Conservation (phyloP, 2,113 vertebrate genomes). For the Brienomyrus brachyistius region DNA sequence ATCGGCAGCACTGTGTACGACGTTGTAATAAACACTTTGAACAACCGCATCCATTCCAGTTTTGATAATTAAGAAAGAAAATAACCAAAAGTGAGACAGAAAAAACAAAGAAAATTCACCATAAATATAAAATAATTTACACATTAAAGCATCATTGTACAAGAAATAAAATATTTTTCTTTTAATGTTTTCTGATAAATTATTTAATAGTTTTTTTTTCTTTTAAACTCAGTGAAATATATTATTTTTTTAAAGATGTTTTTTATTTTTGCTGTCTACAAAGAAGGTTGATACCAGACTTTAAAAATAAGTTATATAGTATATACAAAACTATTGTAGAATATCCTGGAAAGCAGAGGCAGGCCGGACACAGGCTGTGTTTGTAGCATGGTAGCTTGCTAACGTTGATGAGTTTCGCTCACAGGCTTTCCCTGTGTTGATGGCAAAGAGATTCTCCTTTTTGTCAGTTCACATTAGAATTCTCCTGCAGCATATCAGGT, state of each 20-base stretch:
- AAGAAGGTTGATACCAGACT: conserved; percentile 61
- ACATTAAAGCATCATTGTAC: conserved; percentile 53
- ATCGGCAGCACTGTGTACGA: conserved; percentile 18
- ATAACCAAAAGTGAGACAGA: conserved; percentile 28
- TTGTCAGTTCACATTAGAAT: neutral
- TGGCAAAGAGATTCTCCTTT: neutral
- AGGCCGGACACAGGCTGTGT: conserved; percentile 38
- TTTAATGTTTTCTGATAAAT: conserved; percentile 56
- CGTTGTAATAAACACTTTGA: conserved; percentile 45
- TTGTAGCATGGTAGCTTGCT: conserved; percentile 33
- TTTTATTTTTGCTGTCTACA: conserved; percentile 54
- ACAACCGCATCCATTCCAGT: conserved; percentile 52
- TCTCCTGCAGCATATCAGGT: conserved; percentile 6
- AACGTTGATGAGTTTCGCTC: conserved; percentile 19
- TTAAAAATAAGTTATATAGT: conserved; percentile 70
- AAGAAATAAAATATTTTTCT: conserved; percentile 60
- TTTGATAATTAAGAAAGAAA: conserved; percentile 41
- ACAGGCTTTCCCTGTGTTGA: conserved; percentile 7
- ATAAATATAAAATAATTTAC: conserved; percentile 61
- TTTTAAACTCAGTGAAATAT: conserved; percentile 64
- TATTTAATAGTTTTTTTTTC: conserved; percentile 59
- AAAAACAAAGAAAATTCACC: conserved; percentile 42
- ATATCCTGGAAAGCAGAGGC: conserved; percentile 41
- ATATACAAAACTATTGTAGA: conserved; percentile 58
- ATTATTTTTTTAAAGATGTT: conserved; percentile 51